Base-by-base conservation (phyloP, 2,888 invertebrate species). In the Octodonta nipae region DNA sequence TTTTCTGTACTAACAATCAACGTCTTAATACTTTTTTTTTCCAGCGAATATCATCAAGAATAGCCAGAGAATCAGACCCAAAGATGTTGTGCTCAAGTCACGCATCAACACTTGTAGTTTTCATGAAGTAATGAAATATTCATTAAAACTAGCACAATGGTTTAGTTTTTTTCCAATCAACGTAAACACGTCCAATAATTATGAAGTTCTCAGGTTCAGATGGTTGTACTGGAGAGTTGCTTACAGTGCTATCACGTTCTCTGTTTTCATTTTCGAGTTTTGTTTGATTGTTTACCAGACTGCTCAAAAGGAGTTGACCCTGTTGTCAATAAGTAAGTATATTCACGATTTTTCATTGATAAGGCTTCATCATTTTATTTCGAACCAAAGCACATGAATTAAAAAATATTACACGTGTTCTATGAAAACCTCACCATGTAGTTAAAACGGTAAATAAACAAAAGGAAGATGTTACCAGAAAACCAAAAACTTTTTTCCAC, bases 111-210 rank as follows among this genome's bases (percentile, higher is more conserved):
- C 34, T 1, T 37, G 32, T 31, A 20, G 31, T 7, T 36, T 42
- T 13, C 32, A 33, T 6, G 28, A 26, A 7, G 33, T 36, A 2
- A 38, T 39, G 26, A 38, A 28, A 16, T 35, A 35, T 22, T 28
- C 40, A 6, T 14, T 42, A 13, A 37, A 27, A 28, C 12, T 42
- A 8, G 40, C 30, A n/a, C 40, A 44, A 24, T 34, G 17, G 12
- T 44, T 44, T 13, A 36, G 41, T 5, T 36, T 33, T 14, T 43
- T 43, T 35, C 41, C 40, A 6, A 38, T 41, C 13, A 16, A 35
- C 15, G 24, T 40, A 5, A 29, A 27, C 12, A 27, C 29, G 8
- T 7, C 15, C 13, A 22, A 29, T 5, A n/a, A n/a, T n/a, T 15
- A 26, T 7, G 15, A 26, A 6, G 16, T 14, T n/a, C 12, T 33